Base-by-base conservation (phyloP, 2,113 vertebrate species). In the Conger conger region DNA sequence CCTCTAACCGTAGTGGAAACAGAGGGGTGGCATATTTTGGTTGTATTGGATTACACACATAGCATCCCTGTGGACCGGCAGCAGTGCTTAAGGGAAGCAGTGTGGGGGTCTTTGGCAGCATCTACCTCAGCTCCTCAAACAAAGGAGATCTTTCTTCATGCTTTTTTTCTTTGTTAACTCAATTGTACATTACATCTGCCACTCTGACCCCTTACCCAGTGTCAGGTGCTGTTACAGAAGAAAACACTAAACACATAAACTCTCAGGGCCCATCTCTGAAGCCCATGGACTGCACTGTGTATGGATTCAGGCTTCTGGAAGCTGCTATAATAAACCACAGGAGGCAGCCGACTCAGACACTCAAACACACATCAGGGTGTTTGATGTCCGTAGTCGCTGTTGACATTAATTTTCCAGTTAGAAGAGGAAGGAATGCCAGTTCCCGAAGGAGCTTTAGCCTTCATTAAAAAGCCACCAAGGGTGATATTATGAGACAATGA, bases 41-140 rank as follows among this genome's bases (percentile, higher is more conserved):
- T 89, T 87, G 87, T 88, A 85, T 86, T 84, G 84, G 88, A 83
- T 90, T 87, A 88, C 87, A 88, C 82, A 27, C 83, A 73, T 68
- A n/a, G 45, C 57, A 30, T 87, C 88, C 87, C 89, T 2, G 82
- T 15, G 76, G 87, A 85, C 80, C 30, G 53, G 80, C 54, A 76
- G 63, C 80, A 36, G 78, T 82, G 73, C 27, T 86, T 53, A 36
- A 54, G 78, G 82, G 63, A 76, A 80, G 82, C 53, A 79, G 82
- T 80, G 76, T 15, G 57, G 80, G 54, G 81, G 40, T 54, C 13
- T 2, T 8, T 78, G 27, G 16, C 37, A 60, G 53, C 7, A 20
- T 33, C 38, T 8, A n/a, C 50, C 76, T 30, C 13, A 5, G 23
- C 35, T 78, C 35, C 73, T 15, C 40, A 73, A 78, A 87, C 88